Base-by-base conservation (phyloP, 2,888 invertebrate species). In the Diplolepis rosae region DNA sequence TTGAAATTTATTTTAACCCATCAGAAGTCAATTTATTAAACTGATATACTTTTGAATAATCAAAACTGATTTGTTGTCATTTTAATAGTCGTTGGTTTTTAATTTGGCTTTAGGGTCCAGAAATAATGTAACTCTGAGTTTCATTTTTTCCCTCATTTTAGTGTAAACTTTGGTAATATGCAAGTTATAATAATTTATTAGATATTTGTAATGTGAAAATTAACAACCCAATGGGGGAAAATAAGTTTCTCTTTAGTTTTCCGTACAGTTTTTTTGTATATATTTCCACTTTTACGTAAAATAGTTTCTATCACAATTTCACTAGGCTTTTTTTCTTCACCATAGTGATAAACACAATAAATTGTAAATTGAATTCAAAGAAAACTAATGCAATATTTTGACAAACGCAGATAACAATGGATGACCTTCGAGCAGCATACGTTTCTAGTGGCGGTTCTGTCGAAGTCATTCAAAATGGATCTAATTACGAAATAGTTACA, bases 391-490 rank as follows among this genome's bases (percentile, higher is more conserved):
- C 1, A 22, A 18, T 32, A 35, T 61, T 42, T 75, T 75, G 66
- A 88, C 88, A 77, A 78, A 84, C 81, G 0, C 87, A 95, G 95
- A 95, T 95, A 80, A 93, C 94, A n/a, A 92, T 96, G 93, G 94
- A 95, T 75, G 95, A 96, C 80, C 86, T 94, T 71, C 90, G 93
- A n/a, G 90, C 91, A 80, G 94, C 94, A 54, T 93, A 94, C 84
- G 89, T 88, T 50, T 80, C 84, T 11, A 87, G 87, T 15, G 89
- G 89, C 52, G 88, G 89, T 65, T 81, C 87, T 1, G 6, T 81
- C 83, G 0, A 61, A n/a, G 24, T n/a, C 18, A 83, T 87, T n/a
- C 82, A 85, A 27, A 85, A 85, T 45, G 85, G 84, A 30, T 68
- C 80, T 71, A 82, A 83, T 28, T 87, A 81, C 30, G 90, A 71